Evolutionary conservation across 64 coral and sea anemone species (phyloP), one percentile per base, ranked within the genome.

Genomic region (Anthopleura sola): DNA sequence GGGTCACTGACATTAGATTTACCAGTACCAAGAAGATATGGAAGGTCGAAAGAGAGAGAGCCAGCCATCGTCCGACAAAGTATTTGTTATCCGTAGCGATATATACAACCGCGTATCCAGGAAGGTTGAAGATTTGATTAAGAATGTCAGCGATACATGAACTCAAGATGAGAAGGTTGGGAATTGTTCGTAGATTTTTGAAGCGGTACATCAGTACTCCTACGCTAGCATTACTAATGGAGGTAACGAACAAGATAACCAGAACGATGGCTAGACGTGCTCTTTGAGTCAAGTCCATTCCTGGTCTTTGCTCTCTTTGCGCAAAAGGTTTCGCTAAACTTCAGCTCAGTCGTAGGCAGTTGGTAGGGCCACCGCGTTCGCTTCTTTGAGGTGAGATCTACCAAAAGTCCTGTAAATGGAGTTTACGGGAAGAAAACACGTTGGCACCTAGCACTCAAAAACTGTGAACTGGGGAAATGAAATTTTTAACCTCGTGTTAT

Each of bases 141-240:
- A 81, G 78, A n/a, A 81, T 81, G 44, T 81, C 78, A 36, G 21
- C 78, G 23, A 81, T 49, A 81, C 36, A 37, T 14, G 78, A 44
- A 81, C 37, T 81, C 37, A 81, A 17, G 37, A 81, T 28, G 78
- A 81, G 0, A 17, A 81, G 23, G 19, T 81, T 81, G 26, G 78
- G 78, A 1, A 36, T n/a, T 9, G 78, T 81, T 81, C 46, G 26
- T 38, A 81, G 37, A 49, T 28, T 44, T 9, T 81, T 36, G 37
- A 81, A 81, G 23, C 78, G 78, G 46, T 24, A 38, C 21, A 81
- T 38, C 21, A 81, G 37, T 6, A 81, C 36, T 11, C 26, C 78
- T 12, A 81, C 46, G 14, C 36, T 49, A 34, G 26, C 78, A 38
- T 81, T 81, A 12, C 24, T 71, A 71, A 71, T n/a, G 33, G 6